phyloP scores from a whole-genome alignment of 2,113 vertebrate species.

The Zeus faber region DNA sequence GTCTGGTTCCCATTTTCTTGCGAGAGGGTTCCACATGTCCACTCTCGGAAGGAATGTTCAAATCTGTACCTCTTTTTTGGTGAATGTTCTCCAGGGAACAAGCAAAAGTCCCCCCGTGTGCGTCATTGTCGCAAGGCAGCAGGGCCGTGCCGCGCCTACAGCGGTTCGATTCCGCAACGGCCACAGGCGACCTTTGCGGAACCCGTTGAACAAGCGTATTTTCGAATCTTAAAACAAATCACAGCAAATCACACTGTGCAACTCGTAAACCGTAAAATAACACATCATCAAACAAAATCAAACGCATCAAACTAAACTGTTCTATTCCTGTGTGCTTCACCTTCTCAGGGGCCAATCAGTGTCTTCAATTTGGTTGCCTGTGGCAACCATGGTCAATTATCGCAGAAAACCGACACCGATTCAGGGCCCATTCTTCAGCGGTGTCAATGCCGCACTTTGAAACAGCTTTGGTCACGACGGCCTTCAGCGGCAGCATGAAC shows the following conservation, averaged over 20 bases:
- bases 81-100: slow-evolving; percentile 5
- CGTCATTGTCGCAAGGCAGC: background rate
- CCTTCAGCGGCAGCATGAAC: background rate
- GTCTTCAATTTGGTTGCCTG: slow-evolving; percentile 2
- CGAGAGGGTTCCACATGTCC: slow-evolving; percentile 17
- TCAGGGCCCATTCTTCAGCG: background rate
- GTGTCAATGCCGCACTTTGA: background rate
- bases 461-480: slow-evolving; percentile 9
- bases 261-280: too few species aligned
- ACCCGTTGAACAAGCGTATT: too few species aligned
- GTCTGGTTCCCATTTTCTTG: slow-evolving; percentile 42
- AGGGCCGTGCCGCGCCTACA: too few species aligned
- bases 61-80: slow-evolving; percentile 1
- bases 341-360: slow-evolving; percentile 7
- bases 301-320: background rate
- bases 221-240: too few species aligned
- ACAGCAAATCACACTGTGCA: too few species aligned
- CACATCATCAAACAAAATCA: too few species aligned
- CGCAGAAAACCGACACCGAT: slow-evolving; percentile 12
- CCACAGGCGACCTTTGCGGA: too few species aligned
- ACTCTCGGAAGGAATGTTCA: background rate
- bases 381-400: slow-evolving; percentile 12
- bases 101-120: background rate
- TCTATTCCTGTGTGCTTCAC: background rate
- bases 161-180: slow-evolving; percentile 20